These are phyloP conservation scores for Peromyscus polionotus DNA, from an alignment of 2,113 vertebrate species.

Conservation along the genomic window DNA sequence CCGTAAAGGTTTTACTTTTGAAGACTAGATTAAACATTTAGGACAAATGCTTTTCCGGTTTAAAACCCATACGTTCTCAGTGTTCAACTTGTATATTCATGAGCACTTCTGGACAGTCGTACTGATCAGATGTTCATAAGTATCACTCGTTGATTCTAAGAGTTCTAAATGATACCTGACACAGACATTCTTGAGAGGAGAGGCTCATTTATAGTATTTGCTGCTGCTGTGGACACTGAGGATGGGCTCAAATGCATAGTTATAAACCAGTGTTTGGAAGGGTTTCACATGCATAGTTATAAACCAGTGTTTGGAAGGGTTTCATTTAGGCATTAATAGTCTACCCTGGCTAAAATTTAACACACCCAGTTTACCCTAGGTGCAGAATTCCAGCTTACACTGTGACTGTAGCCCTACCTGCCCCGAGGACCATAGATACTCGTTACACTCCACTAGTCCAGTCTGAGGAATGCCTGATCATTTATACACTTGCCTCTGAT, in stretches of 20 bases:
- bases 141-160: conserved; percentile 55
- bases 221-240: conserved; percentile 35
- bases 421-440: background rate
- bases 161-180: conserved; percentile 62
- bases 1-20: conserved; percentile 26
- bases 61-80: conserved; percentile 37
- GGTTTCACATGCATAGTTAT: too few species aligned
- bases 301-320: background rate
- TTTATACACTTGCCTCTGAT: background rate
- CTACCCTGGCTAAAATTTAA: conserved; percentile 57
- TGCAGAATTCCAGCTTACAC: conserved; percentile 47
- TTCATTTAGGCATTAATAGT: conserved; percentile 32
- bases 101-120: background rate
- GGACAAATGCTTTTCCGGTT: conserved; percentile 61
- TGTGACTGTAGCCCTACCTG: conserved; percentile 5
- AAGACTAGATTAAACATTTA: conserved; percentile 61
- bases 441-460: background rate
- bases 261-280: too few species aligned
- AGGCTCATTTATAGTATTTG: conserved; percentile 62
- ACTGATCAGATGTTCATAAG: conserved; percentile 56
- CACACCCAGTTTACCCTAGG: conserved; percentile 51
- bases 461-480: accelerated
- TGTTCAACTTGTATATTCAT: conserved; percentile 70
- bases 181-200: conserved; percentile 66
- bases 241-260: conserved; percentile 18